Base-by-base conservation (phyloP, 2,113 vertebrate species). In the Gallinago jamesoni region DNA sequence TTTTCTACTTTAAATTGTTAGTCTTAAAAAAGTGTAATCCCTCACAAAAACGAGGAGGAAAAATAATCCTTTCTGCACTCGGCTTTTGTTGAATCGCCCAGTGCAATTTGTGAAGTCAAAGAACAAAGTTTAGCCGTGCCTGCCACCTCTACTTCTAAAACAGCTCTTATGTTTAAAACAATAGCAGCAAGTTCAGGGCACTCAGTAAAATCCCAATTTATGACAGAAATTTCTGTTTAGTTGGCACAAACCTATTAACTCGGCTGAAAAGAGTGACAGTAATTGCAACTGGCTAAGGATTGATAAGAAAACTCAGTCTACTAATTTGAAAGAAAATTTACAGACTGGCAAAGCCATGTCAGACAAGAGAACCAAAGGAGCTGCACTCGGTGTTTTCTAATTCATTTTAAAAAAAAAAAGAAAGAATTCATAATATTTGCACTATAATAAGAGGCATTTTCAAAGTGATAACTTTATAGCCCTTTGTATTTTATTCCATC, bases 311-410 rank as follows among this genome's bases (percentile, higher is more conserved):
- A 75, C 23, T 77, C 28, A 0, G 52, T 59, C 87, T 74, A 69
- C 78, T 93, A 77, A 94, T 95, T 95, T 92, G 77, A 95, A 95
- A 93, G 60, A 87, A 45, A 91, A 96, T 77, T 37, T 93, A 72
- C 73, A 77, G 48, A 27, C 48, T 67, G 74, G 60, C 50, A 94
- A 64, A 96, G 63, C 63, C 37, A 18, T 73, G 64, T 89, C 64
- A 92, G 78, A 85, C 27, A 28, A 81, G 60, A 81, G 62, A 89
- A 64, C 11, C 76, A 67, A 74, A 93, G 93, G 76, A 95, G 89
- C 52, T 56, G 62, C 59, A 73, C 69, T 91, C 2, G 1, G 19
- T 68, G 60, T 68, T 72, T 53, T 74, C 64, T 76, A 94, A 93
- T 84, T 68, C 53, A 57, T 75, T 69, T 21, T 28, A 68, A 85